Percentiles rank a stretch among this genome's conserved stretches.
phyloP scores from a whole-genome alignment of 2,797 vertebrate genomes.

The Hirundo rustica region DNA sequence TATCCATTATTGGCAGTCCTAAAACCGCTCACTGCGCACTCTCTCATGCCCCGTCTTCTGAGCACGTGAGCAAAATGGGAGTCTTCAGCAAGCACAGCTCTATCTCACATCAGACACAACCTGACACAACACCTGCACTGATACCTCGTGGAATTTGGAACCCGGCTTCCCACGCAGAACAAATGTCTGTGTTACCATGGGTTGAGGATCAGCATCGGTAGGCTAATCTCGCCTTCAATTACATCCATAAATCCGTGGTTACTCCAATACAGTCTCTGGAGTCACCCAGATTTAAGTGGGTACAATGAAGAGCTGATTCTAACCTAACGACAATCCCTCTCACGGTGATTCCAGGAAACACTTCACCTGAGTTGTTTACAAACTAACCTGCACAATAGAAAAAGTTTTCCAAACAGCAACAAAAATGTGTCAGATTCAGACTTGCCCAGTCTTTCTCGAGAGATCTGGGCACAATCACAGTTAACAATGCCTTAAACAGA shows the following conservation, averaged over 20 bases:
- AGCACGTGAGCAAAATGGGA: constrained; percentile 2
- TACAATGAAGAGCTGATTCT: not conserved
- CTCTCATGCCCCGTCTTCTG: constrained; percentile 15
- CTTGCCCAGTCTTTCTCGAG: not conserved
- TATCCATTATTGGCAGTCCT: constrained; percentile 66
- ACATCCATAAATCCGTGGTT: not conserved
- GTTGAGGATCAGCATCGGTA: not conserved
- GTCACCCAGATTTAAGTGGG: not conserved
- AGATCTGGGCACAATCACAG: not conserved
- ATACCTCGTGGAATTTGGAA: not conserved
- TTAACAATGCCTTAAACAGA: constrained; percentile 8
- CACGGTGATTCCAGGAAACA: not conserved
- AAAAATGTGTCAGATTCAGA: not conserved
- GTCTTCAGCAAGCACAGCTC: constrained; percentile 10
- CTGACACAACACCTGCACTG: not conserved
- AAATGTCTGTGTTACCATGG: not conserved
- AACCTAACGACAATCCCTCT: not conserved
- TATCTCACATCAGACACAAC: constrained; percentile 10
- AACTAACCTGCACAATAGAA: not conserved
- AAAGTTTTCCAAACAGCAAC: not conserved
- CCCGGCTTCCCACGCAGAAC: not conserved
- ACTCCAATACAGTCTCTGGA: not conserved
- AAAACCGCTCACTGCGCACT: not conserved
- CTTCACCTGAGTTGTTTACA: not conserved
- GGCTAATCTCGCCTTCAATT: not conserved